Evolutionary conservation across 2,888 invertebrate genomes (phyloP).

Genomic region (Notodonta dromedarius): DNA sequence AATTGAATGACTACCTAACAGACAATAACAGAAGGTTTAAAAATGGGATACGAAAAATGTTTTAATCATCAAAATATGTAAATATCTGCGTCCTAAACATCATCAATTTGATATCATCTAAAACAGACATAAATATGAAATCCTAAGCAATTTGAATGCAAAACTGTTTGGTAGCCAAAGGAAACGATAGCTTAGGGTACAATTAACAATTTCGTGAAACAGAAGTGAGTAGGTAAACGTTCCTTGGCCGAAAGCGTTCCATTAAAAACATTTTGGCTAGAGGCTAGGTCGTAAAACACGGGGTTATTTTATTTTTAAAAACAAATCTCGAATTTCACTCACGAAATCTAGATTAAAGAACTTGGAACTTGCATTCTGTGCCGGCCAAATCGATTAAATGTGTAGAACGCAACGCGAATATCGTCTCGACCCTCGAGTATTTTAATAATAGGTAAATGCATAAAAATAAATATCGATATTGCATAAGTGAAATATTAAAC

Average conservation of each 20-base stretch:
- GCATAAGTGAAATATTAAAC: too few relatives aligned
- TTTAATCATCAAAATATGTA: too few relatives aligned
- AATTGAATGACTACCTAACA: too few relatives aligned
- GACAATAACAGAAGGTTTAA: too few relatives aligned
- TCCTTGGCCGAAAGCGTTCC: slow-evolving; percentile 33
- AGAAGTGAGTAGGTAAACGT: slow-evolving; percentile 23
- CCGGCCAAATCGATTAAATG: slow-evolving; percentile 27
- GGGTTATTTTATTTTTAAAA: slow-evolving; percentile 8
- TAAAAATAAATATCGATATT: too few relatives aligned
- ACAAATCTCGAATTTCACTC: not conserved
- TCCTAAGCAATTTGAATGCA: slow-evolving; percentile 6
- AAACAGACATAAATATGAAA: not conserved
- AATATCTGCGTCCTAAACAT: too few relatives aligned
- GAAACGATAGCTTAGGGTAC: slow-evolving; percentile 23
- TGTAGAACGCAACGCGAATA: slow-evolving; percentile 10
- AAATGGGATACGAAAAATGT: too few relatives aligned
- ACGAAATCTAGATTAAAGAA: slow-evolving; percentile 13
- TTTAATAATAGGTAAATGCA: too few relatives aligned
- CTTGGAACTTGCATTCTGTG: slow-evolving; percentile 7
- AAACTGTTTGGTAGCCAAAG: slow-evolving; percentile 27
- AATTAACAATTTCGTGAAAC: slow-evolving; percentile 41
- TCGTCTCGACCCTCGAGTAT: too few relatives aligned
- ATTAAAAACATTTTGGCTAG: slow-evolving; percentile 36
- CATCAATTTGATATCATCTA: not conserved
- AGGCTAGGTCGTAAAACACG: slow-evolving; percentile 31